Percentiles rank a stretch among this genome's conserved stretches.
Conservation (phyloP, 1,140 invertebrate species). For the Drosophila melanica region DNA sequence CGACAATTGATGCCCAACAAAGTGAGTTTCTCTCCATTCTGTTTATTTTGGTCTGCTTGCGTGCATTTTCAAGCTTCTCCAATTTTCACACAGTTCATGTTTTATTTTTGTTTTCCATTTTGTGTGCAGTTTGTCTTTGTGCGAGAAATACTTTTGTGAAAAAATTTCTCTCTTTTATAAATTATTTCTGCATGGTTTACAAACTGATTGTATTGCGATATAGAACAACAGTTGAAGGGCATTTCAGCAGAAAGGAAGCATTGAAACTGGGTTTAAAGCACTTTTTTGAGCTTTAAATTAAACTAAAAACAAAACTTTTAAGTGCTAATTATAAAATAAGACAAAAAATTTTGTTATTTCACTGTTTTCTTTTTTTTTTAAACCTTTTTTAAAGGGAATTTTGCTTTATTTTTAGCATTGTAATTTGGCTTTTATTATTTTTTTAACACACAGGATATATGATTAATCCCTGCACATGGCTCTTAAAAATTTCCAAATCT, state of each 20-base stretch:
- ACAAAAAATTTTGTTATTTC: not conserved
- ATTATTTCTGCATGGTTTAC: not conserved
- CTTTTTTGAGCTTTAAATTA: no score
- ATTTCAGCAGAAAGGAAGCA: not conserved
- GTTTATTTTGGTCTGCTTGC: not conserved
- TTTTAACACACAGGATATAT: no score
- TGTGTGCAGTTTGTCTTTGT: not conserved
- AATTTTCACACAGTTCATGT: not conserved
- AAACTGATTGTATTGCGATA: not conserved
- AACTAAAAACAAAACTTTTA: not conserved
- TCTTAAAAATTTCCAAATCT: no score
- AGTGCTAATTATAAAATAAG: not conserved
- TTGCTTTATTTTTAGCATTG: no score
- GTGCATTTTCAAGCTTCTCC: not conserved
- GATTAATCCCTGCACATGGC: no score
- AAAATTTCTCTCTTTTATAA: not conserved
- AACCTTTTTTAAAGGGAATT: no score
- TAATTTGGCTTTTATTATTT: no score
- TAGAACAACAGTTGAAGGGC: no score
- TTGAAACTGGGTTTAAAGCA: no score
- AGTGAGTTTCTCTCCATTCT: constrained; percentile 84
- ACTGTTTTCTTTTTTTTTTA: not conserved
- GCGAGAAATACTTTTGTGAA: not conserved
- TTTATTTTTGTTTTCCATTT: not conserved
- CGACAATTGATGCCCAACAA: constrained; percentile 90